Conservation (phyloP, 2,888 invertebrate genomes). For the Drosophila pseudotalamancana region DNA sequence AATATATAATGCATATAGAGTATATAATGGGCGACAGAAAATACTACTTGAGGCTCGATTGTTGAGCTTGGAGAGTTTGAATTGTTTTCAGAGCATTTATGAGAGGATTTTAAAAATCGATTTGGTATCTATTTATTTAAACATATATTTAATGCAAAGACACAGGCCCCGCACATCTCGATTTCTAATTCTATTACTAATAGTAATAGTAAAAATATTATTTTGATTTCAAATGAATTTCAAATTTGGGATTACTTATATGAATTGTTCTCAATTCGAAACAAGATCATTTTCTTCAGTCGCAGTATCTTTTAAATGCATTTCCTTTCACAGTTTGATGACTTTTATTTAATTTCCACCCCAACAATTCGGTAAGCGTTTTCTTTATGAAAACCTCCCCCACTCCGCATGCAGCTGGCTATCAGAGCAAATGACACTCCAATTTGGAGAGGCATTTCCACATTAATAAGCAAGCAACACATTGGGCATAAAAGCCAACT, state of each 20-base stretch:
- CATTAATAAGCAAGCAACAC: slow-evolving; percentile 76
- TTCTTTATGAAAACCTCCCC: slow-evolving; percentile 15
- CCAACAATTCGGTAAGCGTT: slow-evolving; percentile 35
- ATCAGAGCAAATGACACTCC: slow-evolving; percentile 73
- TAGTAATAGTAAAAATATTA: too few relatives aligned
- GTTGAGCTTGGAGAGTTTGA: slow-evolving; percentile 22
- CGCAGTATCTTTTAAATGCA: slow-evolving; percentile 8
- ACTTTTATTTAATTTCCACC: slow-evolving; percentile 41
- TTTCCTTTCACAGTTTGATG: slow-evolving; percentile 44
- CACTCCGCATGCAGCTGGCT: slow-evolving; percentile 12
- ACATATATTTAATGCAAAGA: too few relatives aligned
- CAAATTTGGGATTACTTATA: background rate
- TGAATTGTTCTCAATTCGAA: slow-evolving; percentile 11
- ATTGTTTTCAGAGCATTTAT: too few relatives aligned
- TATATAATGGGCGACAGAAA: slow-evolving; percentile 23
- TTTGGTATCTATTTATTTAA: slow-evolving; percentile 24
- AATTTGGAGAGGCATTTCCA: slow-evolving; percentile 79
- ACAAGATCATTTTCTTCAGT: slow-evolving; percentile 11
- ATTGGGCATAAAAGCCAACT: slow-evolving; percentile 59
- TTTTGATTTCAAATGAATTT: background rate
- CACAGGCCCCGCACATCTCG: too few relatives aligned
- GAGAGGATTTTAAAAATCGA: slow-evolving; percentile 48
- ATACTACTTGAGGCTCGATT: slow-evolving; percentile 29
- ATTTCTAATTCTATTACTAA: background rate
- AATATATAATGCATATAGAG: slow-evolving; percentile 25